Conservation (phyloP, 2,113 vertebrate species). For the Zosterops hypoxanthus region DNA sequence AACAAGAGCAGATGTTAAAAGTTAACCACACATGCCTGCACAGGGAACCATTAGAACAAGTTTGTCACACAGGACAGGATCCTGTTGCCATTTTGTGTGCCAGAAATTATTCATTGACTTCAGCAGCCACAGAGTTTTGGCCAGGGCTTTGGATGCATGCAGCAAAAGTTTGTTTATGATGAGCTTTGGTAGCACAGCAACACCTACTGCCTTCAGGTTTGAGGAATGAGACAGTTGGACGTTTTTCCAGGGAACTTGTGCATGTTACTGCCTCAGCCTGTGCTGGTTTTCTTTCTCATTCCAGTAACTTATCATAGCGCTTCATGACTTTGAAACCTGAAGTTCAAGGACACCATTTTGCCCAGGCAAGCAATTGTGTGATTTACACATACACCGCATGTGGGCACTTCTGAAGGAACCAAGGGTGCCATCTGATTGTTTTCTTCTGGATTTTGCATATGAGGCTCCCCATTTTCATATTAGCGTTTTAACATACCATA, state of each 20-base stretch:
- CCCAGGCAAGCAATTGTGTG: neutral
- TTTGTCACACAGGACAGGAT: neutral
- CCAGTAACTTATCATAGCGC: neutral
- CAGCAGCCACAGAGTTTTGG: neutral
- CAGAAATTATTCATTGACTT: neutral
- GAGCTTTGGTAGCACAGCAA: neutral
- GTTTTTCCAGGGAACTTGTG: neutral
- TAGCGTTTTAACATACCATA: neutral
- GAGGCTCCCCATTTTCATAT: fast-evolving
- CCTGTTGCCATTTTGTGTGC: neutral
- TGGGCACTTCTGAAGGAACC: neutral
- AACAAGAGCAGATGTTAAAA: neutral
- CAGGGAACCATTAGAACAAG: neutral
- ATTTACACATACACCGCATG: neutral
- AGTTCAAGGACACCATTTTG: neutral
- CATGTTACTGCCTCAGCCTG: neutral
- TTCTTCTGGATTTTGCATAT: neutral
- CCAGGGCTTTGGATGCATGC: neutral
- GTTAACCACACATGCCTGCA: neutral
- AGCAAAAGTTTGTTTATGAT: neutral
- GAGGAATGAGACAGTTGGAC: neutral
- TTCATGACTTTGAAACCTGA: neutral
- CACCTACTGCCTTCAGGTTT: neutral
- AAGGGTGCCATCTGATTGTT: neutral
- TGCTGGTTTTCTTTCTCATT: neutral